Evolutionary conservation across 2,888 invertebrate species (phyloP).

Genomic region (Tipula lateralis): DNA sequence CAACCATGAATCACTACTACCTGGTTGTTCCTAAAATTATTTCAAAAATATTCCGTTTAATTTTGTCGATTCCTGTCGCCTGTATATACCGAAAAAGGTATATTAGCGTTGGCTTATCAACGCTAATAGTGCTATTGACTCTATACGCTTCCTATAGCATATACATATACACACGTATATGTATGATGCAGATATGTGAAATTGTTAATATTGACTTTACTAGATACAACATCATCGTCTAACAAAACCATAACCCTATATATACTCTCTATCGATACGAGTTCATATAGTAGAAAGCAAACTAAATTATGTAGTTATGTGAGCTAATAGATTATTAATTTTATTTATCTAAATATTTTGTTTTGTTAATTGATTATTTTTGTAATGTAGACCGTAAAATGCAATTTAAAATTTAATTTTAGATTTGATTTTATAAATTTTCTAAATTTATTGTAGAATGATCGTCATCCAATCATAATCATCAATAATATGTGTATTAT

Average conservation of each 20-base stretch:
- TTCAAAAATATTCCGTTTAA: neutral
- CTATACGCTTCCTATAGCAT: neutral
- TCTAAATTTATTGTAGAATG: neutral
- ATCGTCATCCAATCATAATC: neutral
- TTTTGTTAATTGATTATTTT: neutral
- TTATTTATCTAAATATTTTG: neutral
- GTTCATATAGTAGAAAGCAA: neutral
- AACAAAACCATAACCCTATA: neutral
- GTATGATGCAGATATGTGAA: neutral
- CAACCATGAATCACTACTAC: too few species aligned
- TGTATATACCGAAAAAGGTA: neutral
- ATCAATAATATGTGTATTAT: neutral
- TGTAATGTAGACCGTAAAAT: neutral
- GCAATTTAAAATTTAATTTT: neutral
- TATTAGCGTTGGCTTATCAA: neutral
- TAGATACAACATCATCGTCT: neutral
- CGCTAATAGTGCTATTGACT: slow-evolving; percentile 11
- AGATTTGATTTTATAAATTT: neutral
- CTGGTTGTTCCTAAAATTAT: too few species aligned
- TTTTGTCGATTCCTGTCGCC: neutral
- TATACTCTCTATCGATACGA: neutral
- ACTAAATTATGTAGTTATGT: neutral
- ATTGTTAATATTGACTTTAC: neutral
- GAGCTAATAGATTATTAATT: slow-evolving; percentile 1
- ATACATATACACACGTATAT: neutral